Evolutionary conservation across 2,113 vertebrate genomes (phyloP), one percentile per base, ranked within the genome.

Genomic region (Phylloscopus trochiloides): DNA sequence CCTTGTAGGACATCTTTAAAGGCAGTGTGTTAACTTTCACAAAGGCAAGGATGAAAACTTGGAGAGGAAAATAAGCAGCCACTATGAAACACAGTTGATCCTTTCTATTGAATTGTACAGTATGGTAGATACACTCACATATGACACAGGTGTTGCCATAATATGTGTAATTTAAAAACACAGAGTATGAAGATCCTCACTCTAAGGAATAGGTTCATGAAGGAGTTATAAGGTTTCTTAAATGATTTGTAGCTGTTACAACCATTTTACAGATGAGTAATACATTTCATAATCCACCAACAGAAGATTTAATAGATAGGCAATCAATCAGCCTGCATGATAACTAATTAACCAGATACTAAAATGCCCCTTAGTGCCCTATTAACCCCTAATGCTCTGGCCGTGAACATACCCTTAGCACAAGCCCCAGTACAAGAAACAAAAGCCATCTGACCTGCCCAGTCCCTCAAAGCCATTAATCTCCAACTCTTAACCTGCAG

Each of bases 181-280:
- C 9, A 38, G 22, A 7, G 3, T 28, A 55, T 28, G 21, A 73
- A 87, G 52, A 72, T 58, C 50, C 48, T 82, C 54, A 63, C 32
- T 34, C 31, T 74, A 58, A 94, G 88, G 26, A 87, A 68, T 40
- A 91, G 58, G 62, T 50, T 95, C 55, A 76, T 76, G 83, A 78
- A 92, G 65, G 8, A 91, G 61, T 90, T 76, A 83, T 8, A 70
- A 76, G 24, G 4, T 54, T 90, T 73, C 71, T 73, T 73, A 72
- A 82, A 87, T 85, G 3, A 94, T 91, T 96, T 91, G 63, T 87
- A 85, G 80, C 22, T 87, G 8, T 66, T 96, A 79, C 31, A 94
- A 82, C 54, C 38, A 76, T 87, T 95, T 89, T 91, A 82, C 38
- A 79, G 74, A 62, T 79, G 66, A 94, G 54, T 50, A 91, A 65